Evolutionary conservation across 2,113 vertebrate species (phyloP), one percentile per base, ranked within the genome.

Genomic region (Thryonomys swinderianus): DNA sequence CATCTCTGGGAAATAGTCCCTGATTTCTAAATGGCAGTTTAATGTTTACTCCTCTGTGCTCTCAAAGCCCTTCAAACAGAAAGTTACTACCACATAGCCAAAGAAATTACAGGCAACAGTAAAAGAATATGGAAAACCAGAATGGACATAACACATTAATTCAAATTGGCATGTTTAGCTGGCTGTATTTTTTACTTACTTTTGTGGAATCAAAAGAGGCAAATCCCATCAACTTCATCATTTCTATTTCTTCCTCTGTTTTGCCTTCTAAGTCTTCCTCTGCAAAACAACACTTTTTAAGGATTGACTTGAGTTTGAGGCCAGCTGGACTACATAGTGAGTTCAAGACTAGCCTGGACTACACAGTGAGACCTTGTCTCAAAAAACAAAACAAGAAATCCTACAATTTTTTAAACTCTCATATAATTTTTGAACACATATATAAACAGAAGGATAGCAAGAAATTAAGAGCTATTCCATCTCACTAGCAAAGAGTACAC

Each of bases 201-300:
- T 99, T 99, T 1, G 99, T 99, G 2, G 98, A 98, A 88, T 99
- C 98, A 55, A 99, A 99, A 5, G 98, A 97, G 61, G 97, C 97
- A 88, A 99, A 99, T 12, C 99, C 99, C 99, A 99, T 99, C 91
- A 97, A 94, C 93, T 99, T 99, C 99, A 99, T 99, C 99, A 99
- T 99, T 98, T 99, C 99, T 0, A 99, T 99, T 96, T 99, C 99
- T 95, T 99, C 99, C 48, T 99, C 99, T 0, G 99, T 99, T 98
- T 99, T 99, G 40, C 99, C 99, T 95, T 99, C 98, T 98, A 99
- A 97, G 96, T 99, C 99, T 61, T 99, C 99, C 95, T 98, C 99
- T 99, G 97, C 42, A 94, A n/a, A 94, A 48, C 88, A 74, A 96
- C 74, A 78, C 32, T 48, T 16, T 74, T 74, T 74, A 30, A 74